Evolutionary conservation across 1,140 invertebrate genomes (phyloP).

Genomic region (Temnothorax longispinosus): DNA sequence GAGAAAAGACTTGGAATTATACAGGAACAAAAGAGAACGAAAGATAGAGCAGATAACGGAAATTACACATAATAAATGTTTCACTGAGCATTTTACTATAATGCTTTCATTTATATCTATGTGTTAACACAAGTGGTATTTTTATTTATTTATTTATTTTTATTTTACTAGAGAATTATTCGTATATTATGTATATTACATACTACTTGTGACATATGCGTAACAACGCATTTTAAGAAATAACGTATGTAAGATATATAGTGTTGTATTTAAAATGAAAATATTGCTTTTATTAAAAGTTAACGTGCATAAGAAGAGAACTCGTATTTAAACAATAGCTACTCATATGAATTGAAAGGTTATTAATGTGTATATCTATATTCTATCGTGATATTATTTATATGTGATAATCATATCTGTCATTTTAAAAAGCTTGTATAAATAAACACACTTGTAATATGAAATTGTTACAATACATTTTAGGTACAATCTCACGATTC

Average conservation of each 20-base stretch:
- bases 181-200: neutral
- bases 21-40: slow-evolving; percentile 4
- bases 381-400: slow-evolving; percentile 45
- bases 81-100: slow-evolving; percentile 17
- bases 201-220: neutral
- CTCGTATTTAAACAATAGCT: slow-evolving; percentile 40
- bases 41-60: neutral
- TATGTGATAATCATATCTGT: slow-evolving; percentile 53
- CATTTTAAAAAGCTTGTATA: slow-evolving; percentile 46
- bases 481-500: slow-evolving; percentile 28
- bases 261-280: slow-evolving; percentile 23
- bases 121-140: slow-evolving; percentile 4
- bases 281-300: slow-evolving; percentile 41
- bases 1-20: slow-evolving; percentile 17
- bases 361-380: slow-evolving; percentile 31
- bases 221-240: slow-evolving; percentile 17
- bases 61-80: slow-evolving; percentile 25
- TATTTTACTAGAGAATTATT: slow-evolving; percentile 7
- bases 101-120: slow-evolving; percentile 1
- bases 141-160: slow-evolving; percentile 23
- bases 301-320: slow-evolving; percentile 13
- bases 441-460: slow-evolving; percentile 59
- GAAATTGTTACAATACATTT: slow-evolving; percentile 31
- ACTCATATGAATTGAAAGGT: slow-evolving; percentile 24
- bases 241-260: slow-evolving; percentile 21